Percentiles rank a stretch among this genome's conserved stretches.
phyloP scores from a whole-genome alignment of 2,888 invertebrate species.

The Megamerina dolium region DNA sequence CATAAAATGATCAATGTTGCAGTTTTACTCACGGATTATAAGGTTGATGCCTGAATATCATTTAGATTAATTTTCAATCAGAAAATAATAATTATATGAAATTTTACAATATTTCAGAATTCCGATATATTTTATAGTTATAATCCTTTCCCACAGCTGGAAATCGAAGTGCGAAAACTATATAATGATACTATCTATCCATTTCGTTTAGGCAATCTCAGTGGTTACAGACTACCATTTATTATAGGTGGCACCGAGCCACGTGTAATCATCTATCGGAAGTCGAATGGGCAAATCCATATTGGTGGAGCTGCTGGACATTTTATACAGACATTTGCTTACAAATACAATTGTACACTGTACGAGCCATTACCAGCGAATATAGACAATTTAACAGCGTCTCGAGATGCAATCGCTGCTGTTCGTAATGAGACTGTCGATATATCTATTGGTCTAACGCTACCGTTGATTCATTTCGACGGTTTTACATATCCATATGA shows the following conservation, averaged over 20 bases:
- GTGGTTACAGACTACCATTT: slow-evolving; percentile 26
- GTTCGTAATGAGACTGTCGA: slow-evolving; percentile 33
- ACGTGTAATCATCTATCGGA: slow-evolving; percentile 29
- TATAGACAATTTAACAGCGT: slow-evolving; percentile 15
- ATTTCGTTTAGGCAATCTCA: slow-evolving; percentile 26
- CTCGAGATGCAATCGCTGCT: slow-evolving; percentile 22
- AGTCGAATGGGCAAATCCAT: slow-evolving; percentile 16
- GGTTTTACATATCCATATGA: slow-evolving; percentile 35
- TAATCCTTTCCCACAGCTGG: slow-evolving; percentile 30
- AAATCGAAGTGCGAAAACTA: slow-evolving; percentile 21
- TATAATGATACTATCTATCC: slow-evolving; percentile 23
- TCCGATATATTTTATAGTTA: slow-evolving; percentile 29
- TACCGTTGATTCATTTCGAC: slow-evolving; percentile 17
- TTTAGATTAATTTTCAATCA: neutral
- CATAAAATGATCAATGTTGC: slow-evolving; percentile 32
- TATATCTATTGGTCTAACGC: slow-evolving; percentile 28
- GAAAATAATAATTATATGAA: neutral
- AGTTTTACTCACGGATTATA: slow-evolving; percentile 27
- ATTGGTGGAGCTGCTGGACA: slow-evolving; percentile 33
- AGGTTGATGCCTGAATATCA: slow-evolving; percentile 19
- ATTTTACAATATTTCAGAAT: slow-evolving; percentile 12
- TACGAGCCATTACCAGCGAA: slow-evolving; percentile 20
- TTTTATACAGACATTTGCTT: slow-evolving; percentile 29
- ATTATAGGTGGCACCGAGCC: slow-evolving; percentile 33
- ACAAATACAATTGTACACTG: slow-evolving; percentile 29